Evolutionary conservation across 2,113 vertebrate species (phyloP).

Genomic region (Elgaria multicarinata): DNA sequence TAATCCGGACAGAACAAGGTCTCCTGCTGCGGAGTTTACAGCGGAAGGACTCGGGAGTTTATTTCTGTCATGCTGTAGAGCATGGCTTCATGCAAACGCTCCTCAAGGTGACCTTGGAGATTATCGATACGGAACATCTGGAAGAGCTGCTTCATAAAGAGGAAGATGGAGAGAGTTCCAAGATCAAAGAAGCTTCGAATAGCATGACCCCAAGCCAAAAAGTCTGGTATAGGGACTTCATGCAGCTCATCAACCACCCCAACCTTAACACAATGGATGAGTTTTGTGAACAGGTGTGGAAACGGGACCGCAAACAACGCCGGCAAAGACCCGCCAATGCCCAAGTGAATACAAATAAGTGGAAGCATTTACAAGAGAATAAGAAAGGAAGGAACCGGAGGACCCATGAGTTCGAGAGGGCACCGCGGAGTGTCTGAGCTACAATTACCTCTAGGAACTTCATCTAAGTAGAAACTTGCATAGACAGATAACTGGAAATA

Average conservation of each 20-base stretch:
- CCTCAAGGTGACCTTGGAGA: constrained; percentile 91
- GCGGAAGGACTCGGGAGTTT: constrained; percentile 88
- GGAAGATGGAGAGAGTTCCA: constrained; percentile 77
- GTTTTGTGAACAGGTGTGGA: constrained; percentile 99
- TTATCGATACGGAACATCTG: constrained; percentile 91
- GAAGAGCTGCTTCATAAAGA: constrained; percentile 91
- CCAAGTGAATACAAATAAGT: constrained; percentile 87
- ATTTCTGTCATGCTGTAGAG: constrained; percentile 93
- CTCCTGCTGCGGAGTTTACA: constrained; percentile 89
- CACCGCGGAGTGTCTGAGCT: constrained; percentile 95
- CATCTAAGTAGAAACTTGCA: constrained; percentile 81
- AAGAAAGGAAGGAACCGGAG: constrained; percentile 98
- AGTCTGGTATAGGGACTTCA: constrained; percentile 98
- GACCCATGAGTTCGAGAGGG: constrained; percentile 98
- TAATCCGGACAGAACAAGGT: constrained; percentile 92
- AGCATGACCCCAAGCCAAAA: constrained; percentile 87
- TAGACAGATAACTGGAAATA: constrained; percentile 86
- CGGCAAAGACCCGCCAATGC: constrained; percentile 85
- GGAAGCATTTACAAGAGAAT: constrained; percentile 97
- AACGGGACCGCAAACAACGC: constrained; percentile 93
- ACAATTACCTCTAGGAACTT: constrained; percentile 80
- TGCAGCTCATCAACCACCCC: constrained; percentile 96
- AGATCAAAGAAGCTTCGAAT: constrained; percentile 75
- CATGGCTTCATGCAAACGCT: constrained; percentile 97
- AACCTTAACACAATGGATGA: constrained; percentile 96